These are phyloP conservation scores for Temnothorax nylanderi DNA, from an alignment of 1,140 invertebrate species.

Conservation along the genomic window DNA sequence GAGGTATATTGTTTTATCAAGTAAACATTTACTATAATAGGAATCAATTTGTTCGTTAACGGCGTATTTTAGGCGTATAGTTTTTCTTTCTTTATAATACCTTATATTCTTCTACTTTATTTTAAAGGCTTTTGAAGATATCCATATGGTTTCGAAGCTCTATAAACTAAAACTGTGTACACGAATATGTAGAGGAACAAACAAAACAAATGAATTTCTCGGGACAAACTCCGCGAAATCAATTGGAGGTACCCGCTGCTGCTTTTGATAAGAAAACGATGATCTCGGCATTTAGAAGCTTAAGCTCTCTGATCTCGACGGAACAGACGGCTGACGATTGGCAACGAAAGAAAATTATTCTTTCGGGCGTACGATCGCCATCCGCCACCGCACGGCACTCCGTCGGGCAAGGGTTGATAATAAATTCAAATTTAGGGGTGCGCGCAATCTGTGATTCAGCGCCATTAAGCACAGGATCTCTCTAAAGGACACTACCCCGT, in stretches of 20 bases:
- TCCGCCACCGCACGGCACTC: slow-evolving; percentile 71
- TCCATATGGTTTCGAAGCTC: background rate
- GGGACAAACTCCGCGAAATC: background rate
- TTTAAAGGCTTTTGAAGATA: background rate
- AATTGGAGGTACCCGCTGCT: background rate
- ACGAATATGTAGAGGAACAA: background rate
- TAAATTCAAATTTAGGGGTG: slow-evolving; percentile 84
- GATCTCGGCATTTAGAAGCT: slow-evolving; percentile 48
- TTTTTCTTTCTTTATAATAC: background rate
- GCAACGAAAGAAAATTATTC: slow-evolving; percentile 69
- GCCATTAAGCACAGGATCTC: slow-evolving; percentile 84
- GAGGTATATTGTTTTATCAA: background rate
- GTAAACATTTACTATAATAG: background rate
- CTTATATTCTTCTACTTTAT: background rate
- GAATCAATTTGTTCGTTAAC: background rate
- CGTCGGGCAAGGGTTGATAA: slow-evolving; percentile 82
- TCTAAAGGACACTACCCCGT: slow-evolving; percentile 73
- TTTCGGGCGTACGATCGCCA: slow-evolving; percentile 75
- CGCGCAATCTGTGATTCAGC: slow-evolving; percentile 85
- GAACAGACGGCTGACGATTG: slow-evolving; percentile 56
- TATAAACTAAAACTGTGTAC: background rate
- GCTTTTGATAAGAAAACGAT: slow-evolving; percentile 44
- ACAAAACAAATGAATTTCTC: background rate
- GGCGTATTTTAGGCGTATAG: background rate
- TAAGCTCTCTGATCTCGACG: slow-evolving; percentile 9